Base-by-base conservation (phyloP, 2,888 invertebrate species). In the Leptarthrus brevirostris region DNA sequence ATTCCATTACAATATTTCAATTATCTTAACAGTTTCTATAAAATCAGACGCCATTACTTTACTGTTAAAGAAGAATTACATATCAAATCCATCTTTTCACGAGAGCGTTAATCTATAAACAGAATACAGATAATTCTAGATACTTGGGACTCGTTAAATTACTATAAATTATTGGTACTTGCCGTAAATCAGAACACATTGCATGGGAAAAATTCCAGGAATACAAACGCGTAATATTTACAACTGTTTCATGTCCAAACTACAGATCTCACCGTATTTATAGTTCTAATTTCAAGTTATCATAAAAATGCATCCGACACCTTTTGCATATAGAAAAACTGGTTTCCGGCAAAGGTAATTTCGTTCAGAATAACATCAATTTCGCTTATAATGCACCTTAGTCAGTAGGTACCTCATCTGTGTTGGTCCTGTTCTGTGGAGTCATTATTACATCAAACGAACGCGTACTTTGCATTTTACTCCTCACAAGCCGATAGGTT, bases 281-380 rank as follows among this genome's bases (percentile, higher is more conserved):
- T 56, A 56, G 56, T 56, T 56, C 56, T 56, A 56, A 56, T 56
- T 56, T 56, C 56, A 56, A 56, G 30, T 56, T 26, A 56, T 56
- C 56, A 56, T 56, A 56, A 56, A 56, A 30, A 56, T 26, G 56
- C 24, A 56, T 56, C 56, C 56, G 56, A 56, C 56, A 56, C 56
- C 56, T 56, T 16, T 56, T 26, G 24, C 56, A 26, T 30, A 56
- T 56, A 30, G 56, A 8, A 2, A 56, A 56, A 56, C 56, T 56
- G 24, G 56, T 56, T 56, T 30, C 30, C 6, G 16, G 30, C 26
- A n/a, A 16, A 30, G 30, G 56, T 56, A 56, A 56, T 56, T 56
- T 30, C 30, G 56, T 30, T 16, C 24, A 30, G 56, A 56, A 56
- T 56, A 30, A 30, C 56, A 56, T 30, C 56, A 56, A 56, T 56